Conservation (phyloP, 2,113 vertebrate species). For the Elephantulus edwardii region DNA sequence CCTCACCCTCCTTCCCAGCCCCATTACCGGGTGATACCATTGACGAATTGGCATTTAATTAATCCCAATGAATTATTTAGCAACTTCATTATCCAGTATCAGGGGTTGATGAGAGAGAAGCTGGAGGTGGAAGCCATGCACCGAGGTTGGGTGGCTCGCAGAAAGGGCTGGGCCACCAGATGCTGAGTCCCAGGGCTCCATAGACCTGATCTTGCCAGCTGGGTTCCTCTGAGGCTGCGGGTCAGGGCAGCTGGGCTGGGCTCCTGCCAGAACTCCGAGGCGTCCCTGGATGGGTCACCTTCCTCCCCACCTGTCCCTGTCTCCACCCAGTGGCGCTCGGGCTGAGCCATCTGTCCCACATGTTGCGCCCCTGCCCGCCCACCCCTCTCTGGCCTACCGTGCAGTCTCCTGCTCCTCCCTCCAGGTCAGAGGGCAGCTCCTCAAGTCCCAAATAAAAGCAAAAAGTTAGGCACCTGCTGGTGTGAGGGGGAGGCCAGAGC, state of each 20-base stretch:
- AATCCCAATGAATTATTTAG: conserved; percentile 81
- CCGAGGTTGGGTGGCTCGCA: background rate
- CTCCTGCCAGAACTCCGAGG: background rate
- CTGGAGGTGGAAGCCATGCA: background rate
- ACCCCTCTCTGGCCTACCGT: too few species aligned
- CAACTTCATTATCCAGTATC: conserved; percentile 75
- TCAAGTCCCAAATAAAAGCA: background rate
- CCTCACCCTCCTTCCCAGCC: conserved; percentile 28
- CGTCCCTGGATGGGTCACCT: background rate
- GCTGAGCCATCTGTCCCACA: too few species aligned
- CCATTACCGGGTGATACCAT: conserved; percentile 61
- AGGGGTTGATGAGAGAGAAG: conserved; percentile 64
- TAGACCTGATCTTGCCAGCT: background rate
- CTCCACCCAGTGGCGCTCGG: background rate
- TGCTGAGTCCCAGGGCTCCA: background rate
- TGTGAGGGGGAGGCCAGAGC: background rate
- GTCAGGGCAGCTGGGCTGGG: background rate
- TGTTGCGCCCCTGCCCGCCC: too few species aligned
- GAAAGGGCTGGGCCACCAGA: background rate
- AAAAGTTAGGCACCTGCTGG: background rate
- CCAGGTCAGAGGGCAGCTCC: background rate
- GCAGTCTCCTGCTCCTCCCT: background rate
- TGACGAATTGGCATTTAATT: conserved; percentile 79
- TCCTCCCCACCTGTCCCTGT: background rate
- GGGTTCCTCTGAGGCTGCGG: background rate